Percentiles rank a stretch among this genome's conserved stretches.
Conservation (phyloP, 2,797 vertebrate species). For the Alexandromys oeconomus region DNA sequence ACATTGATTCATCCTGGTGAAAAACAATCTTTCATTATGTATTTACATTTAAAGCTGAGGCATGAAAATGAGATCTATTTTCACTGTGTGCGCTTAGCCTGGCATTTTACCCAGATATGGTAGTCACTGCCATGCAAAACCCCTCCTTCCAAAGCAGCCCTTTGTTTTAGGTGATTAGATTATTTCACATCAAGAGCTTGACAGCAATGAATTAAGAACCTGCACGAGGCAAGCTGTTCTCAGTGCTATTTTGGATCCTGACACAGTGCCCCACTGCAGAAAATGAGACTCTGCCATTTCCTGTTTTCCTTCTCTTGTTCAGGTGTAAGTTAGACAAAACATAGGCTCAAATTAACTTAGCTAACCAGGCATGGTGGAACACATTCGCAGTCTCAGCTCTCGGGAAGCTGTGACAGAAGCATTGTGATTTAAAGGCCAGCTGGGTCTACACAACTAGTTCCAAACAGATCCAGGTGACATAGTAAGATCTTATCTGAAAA, state of each 20-base stretch:
- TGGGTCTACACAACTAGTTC: not conserved
- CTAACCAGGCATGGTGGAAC: not conserved
- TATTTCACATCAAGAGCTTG: slow-evolving; percentile 20
- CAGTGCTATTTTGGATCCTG: slow-evolving; percentile 29
- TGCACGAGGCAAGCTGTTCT: slow-evolving; percentile 8
- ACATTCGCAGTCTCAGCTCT: not conserved
- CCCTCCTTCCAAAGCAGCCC: slow-evolving; percentile 2
- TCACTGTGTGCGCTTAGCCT: not conserved
- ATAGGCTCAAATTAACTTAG: slow-evolving; percentile 17
- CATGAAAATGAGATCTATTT: slow-evolving; percentile 35
- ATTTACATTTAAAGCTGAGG: not conserved
- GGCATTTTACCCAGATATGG: slow-evolving; percentile 28
- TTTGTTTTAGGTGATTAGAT: slow-evolving; percentile 42
- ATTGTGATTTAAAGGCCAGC: not conserved
- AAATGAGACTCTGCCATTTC: not conserved
- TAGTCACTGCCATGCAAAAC: not conserved
- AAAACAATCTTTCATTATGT: not conserved
- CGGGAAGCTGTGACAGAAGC: not conserved
- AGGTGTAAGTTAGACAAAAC: not conserved
- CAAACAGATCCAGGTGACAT: not conserved
- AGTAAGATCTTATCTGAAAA: not conserved
- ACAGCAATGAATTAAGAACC: slow-evolving; percentile 42
- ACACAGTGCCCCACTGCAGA: not conserved
- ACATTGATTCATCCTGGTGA: not conserved
- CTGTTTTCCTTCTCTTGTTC: not conserved